These are phyloP conservation scores for Drosophila tropicalis DNA, from an alignment of 1,140 invertebrate species.

Conservation along the genomic window DNA sequence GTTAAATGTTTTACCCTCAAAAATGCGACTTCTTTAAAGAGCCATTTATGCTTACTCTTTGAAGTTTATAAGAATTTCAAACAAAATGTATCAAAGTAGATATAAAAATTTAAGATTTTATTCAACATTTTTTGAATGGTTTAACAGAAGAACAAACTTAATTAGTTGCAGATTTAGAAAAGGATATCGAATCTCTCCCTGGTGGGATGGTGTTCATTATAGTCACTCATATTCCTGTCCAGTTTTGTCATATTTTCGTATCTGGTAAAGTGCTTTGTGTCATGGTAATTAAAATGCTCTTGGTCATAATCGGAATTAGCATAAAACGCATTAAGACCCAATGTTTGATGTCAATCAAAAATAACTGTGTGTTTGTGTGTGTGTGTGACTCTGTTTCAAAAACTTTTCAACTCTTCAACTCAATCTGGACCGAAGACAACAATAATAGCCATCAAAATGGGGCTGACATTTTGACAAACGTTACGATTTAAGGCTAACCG, in stretches of 20 bases:
- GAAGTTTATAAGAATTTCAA: too few species aligned
- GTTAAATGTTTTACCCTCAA: too few species aligned
- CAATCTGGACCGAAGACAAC: constrained; percentile 16
- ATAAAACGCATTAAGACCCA: constrained; percentile 80
- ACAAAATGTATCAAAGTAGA: too few species aligned
- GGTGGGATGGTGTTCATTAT: not conserved
- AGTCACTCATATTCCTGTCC: not conserved
- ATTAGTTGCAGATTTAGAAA: too few species aligned
- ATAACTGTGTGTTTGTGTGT: not conserved
- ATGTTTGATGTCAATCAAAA: constrained; percentile 80
- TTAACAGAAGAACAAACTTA: too few species aligned
- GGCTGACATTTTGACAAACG: constrained; percentile 80
- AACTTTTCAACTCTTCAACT: constrained; percentile 70
- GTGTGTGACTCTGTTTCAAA: constrained; percentile 14
- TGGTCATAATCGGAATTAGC: constrained; percentile 73
- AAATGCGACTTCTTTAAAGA: too few species aligned
- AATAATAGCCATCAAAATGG: constrained; percentile 28
- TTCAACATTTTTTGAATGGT: too few species aligned
- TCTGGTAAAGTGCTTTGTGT: constrained; percentile 55
- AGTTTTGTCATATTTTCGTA: not conserved
- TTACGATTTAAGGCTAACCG: constrained; percentile 62
- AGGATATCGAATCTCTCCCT: too few species aligned
- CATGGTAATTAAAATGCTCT: constrained; percentile 70
- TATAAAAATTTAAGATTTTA: too few species aligned
- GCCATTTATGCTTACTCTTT: too few species aligned